Base-by-base conservation (phyloP, 2,113 vertebrate genomes). In the Phoxinus phoxinus region DNA sequence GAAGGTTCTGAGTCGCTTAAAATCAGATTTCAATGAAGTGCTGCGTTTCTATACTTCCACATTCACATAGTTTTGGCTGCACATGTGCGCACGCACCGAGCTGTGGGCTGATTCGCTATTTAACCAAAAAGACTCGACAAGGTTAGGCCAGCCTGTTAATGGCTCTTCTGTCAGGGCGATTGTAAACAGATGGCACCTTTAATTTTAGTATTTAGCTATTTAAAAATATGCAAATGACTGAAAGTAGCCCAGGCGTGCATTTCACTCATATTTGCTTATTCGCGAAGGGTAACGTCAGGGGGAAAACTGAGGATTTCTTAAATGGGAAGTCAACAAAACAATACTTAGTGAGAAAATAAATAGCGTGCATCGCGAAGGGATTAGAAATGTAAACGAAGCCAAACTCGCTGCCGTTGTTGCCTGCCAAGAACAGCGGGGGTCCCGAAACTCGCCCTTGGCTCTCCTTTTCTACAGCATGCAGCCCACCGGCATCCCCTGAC, bases 381-480 rank as follows among this genome's bases (percentile, higher is more conserved):
- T 89, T 87, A 85, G 84, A 73, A 87, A 84, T 86, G 83, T 85
- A 77, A 86, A 81, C 56, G 84, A 83, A 72, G 80, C 84, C 84
- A 83, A 86, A 59, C 83, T 85, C 67, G 73, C 44, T 23, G 30
- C 83, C 74, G 74, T 78, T 73, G 71, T 67, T 73, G 69, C 81
- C 83, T 86, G 84, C 85, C 86, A 85, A 85, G 81, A 86, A 61
- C 85, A 48, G 87, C 87, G 87, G 89, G 89, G 76, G 89, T 90
- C 85, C 72, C 86, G 69, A 61, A 84, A 30, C 41, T 78, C 84
- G 83, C 90, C 81, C 59, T 63, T 46, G 87, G 87, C 81, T 87
- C 75, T 74, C 83, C 85, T 79, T 88, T 90, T 84, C 76, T 84
- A 48, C 84, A 80, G 51, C 53, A 69, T 51, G 73, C 81, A 85